These are phyloP conservation scores for Palythoa heliodiscus DNA, from an alignment of 92 coral and sea anemone species.

Conservation along the genomic window DNA sequence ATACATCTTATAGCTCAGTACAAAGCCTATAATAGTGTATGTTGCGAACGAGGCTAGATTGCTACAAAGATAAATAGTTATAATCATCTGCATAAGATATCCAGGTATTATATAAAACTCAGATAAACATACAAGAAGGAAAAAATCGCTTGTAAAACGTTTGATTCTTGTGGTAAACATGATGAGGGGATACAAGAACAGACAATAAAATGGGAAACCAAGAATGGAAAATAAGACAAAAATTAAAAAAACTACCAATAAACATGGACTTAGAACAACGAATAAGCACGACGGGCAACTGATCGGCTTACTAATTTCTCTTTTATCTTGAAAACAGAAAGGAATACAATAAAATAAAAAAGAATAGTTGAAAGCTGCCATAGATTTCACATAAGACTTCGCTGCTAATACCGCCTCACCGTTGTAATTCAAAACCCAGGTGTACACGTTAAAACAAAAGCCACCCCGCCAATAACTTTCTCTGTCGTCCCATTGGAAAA, in stretches of 20 bases:
- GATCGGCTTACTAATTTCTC: neutral
- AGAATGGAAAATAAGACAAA: neutral
- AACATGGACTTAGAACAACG: neutral
- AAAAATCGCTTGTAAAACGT: too few relatives aligned
- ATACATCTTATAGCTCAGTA: neutral
- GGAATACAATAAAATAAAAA: neutral
- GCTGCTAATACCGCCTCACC: neutral
- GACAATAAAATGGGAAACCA: neutral
- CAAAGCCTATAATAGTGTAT: slow-evolving; percentile 12
- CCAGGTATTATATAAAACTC: too few relatives aligned
- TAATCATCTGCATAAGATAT: neutral
- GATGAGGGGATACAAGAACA: neutral
- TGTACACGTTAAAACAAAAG: neutral
- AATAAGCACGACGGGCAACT: neutral
- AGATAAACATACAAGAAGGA: too few relatives aligned
- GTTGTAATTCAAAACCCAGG: neutral
- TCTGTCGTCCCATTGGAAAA: neutral
- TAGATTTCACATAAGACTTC: neutral
- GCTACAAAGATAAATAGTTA: too few relatives aligned
- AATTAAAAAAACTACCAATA: neutral
- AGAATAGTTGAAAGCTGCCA: too few relatives aligned
- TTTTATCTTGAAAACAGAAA: slow-evolving; percentile 13
- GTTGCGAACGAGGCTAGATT: neutral
- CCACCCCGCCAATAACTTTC: neutral
- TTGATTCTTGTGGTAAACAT: too few relatives aligned